Conservation (phyloP, 2,888 invertebrate species). For the Stenotaenia linearis region DNA sequence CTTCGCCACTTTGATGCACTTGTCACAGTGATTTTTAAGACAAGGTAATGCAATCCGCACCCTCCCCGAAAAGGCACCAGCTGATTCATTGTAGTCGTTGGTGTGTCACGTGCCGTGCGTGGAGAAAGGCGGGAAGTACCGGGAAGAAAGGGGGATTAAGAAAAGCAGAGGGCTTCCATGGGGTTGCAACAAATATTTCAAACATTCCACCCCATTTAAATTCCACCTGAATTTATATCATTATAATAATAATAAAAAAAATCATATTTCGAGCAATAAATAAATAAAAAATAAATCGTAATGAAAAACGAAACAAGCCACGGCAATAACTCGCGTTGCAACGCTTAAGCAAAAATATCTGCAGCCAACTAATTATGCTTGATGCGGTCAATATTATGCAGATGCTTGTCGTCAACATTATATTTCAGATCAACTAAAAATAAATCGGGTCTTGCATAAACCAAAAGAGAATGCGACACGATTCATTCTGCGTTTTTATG, state of each 20-base stretch:
- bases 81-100: slow-evolving; percentile 19
- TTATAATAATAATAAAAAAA: too few relatives aligned
- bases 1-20: slow-evolving; percentile 17
- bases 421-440: background rate
- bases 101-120: slow-evolving; percentile 23
- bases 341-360: slow-evolving; percentile 4
- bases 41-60: background rate
- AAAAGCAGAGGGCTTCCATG: background rate
- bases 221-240: too few relatives aligned
- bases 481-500: background rate
- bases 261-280: too few relatives aligned
- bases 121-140: background rate
- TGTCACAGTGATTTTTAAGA: slow-evolving; percentile 24
- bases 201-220: background rate
- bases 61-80: slow-evolving; percentile 15
- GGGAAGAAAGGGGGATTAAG: slow-evolving; percentile 11
- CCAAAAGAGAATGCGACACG: background rate
- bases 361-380: slow-evolving; percentile 19
- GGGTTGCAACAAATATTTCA: background rate
- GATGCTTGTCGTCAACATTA: background rate
- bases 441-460: background rate
- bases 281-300: too few relatives aligned
- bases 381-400: slow-evolving; percentile 24
- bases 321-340: background rate
- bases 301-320: background rate